A percentile compares a stretch with the other conserved stretches of the same genome.
Conservation (phyloP, 2,797 vertebrate genomes). For the Benthosema pterotum region DNA sequence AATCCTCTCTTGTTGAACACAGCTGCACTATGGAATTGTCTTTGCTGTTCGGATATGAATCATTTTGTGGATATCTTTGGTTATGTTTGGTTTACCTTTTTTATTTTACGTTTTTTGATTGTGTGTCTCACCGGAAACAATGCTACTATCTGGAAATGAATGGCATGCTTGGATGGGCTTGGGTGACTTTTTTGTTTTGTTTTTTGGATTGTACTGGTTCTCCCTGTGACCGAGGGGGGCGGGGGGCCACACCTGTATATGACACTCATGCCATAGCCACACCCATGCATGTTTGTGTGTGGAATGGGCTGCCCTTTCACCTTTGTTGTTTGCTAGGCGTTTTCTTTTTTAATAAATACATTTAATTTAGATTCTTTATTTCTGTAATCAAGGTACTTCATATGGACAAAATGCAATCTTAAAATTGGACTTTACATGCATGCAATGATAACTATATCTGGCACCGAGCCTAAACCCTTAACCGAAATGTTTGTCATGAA, state of each 20-base stretch:
- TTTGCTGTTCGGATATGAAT: conserved; percentile 68
- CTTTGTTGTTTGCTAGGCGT: conserved; percentile 68
- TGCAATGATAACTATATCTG: conserved; percentile 14
- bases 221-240: conserved; percentile 68
- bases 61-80: conserved; percentile 66
- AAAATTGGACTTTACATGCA: conserved; percentile 25
- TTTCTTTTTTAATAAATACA: conserved; percentile 44
- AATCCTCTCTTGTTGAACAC: conserved; percentile 63
- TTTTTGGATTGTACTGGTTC: conserved; percentile 71
- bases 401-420: conserved; percentile 22
- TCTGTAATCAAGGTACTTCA: conserved; percentile 22
- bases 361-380: background rate
- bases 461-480: conserved; percentile 22
- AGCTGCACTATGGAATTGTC: conserved; percentile 71
- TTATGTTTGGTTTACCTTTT: conserved; percentile 63
- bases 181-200: conserved; percentile 79
- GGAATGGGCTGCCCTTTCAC: conserved; percentile 79
- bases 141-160: conserved; percentile 73
- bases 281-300: conserved; percentile 81
- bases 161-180: conserved; percentile 79
- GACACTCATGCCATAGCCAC: conserved; percentile 75
- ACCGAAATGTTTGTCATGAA: conserved; percentile 19
- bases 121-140: conserved; percentile 68
- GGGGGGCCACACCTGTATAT: conserved; percentile 67
- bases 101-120: conserved; percentile 57